Conservation (phyloP, 2,113 vertebrate genomes). For the Hepsetus odoe region DNA sequence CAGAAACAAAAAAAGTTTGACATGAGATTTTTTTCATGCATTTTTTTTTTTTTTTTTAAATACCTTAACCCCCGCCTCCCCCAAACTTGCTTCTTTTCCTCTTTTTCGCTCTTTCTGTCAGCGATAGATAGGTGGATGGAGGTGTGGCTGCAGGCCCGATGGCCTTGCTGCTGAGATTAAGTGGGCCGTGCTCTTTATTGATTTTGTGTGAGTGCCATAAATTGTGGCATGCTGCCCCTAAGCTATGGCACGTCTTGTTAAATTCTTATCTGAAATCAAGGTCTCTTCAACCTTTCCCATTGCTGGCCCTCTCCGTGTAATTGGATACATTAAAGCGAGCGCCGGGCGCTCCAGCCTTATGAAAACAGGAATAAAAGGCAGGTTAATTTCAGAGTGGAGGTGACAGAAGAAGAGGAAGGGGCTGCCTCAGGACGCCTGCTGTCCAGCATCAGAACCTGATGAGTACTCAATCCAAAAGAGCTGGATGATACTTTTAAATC, state of each 20-base stretch:
- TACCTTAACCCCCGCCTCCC: not conserved
- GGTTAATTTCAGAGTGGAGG: conserved; percentile 24
- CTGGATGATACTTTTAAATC: conserved; percentile 28
- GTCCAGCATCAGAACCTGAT: not conserved
- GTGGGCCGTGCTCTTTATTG: conserved; percentile 48
- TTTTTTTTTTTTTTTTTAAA: not conserved
- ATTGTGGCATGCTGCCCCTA: conserved; percentile 47
- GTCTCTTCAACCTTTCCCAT: conserved; percentile 46
- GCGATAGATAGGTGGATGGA: conserved; percentile 23
- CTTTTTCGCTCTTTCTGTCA: not conserved
- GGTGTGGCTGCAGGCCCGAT: conserved; percentile 33
- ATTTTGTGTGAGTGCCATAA: conserved; percentile 55
- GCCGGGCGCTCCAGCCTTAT: not conserved
- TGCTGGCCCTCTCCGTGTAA: conserved; percentile 18
- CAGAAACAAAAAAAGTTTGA: too few species aligned
- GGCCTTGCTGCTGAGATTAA: conserved; percentile 48
- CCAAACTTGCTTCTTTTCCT: too few species aligned
- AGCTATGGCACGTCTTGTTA: conserved; percentile 50
- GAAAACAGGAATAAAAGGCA: conserved; percentile 28
- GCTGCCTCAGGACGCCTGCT: not conserved
- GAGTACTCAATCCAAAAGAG: not conserved
- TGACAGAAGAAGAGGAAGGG: not conserved
- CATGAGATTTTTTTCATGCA: not conserved
- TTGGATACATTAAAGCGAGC: conserved; percentile 38
- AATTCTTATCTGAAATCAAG: conserved; percentile 57